Conservation (phyloP, 2,113 vertebrate genomes). For the Cichladusa arquata region DNA sequence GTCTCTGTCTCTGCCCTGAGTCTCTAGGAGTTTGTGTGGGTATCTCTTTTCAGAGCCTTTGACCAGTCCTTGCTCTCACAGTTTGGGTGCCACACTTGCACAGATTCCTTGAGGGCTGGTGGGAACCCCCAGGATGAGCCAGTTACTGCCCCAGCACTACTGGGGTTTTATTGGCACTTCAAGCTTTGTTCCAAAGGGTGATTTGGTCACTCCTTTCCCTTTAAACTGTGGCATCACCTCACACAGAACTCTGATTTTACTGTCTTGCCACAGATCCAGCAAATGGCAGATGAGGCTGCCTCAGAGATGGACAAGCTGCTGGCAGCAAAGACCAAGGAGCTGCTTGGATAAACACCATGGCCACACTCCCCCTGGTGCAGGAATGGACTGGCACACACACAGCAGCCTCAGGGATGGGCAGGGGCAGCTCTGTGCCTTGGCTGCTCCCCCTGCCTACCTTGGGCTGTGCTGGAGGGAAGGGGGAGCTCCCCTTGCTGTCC, state of each 20-base stretch:
- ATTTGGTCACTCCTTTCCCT: not conserved
- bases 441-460: not conserved
- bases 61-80: not conserved
- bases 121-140: not conserved
- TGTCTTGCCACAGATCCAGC: constrained; percentile 83
- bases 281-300: constrained; percentile 81
- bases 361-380: not conserved
- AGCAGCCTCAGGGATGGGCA: not conserved
- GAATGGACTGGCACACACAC: accelerated
- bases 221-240: not conserved
- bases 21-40: not conserved
- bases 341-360: constrained; percentile 72
- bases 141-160: not conserved
- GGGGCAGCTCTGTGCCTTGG: not conserved
- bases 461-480: not conserved
- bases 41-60: not conserved
- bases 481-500: not conserved
- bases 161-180: not conserved
- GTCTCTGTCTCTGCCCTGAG: constrained; percentile 2
- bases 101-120: not conserved
- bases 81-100: accelerated
- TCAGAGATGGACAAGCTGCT: constrained; percentile 89
- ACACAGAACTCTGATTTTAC: not conserved
- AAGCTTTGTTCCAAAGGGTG: not conserved
- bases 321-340: constrained; percentile 89